Percentiles rank a stretch among this genome's conserved stretches.
Conservation (phyloP, 1,140 invertebrate species). For the Stenopsyche tienmushanensis region DNA sequence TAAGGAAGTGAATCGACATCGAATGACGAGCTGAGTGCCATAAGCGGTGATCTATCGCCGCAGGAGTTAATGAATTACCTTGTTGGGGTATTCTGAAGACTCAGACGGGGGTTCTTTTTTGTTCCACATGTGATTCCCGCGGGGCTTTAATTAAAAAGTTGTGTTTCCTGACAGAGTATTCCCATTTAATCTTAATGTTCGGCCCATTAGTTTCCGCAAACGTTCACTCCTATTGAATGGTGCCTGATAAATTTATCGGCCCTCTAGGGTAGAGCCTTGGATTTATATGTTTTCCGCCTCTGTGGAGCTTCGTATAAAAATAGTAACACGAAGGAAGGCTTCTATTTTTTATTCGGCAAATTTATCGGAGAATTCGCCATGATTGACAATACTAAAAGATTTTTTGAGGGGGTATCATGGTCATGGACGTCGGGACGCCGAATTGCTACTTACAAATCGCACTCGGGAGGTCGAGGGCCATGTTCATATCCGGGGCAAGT, state of each 20-base stretch:
- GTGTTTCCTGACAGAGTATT: constrained; percentile 7
- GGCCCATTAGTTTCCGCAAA: constrained; percentile 7
- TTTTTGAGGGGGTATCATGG: too few relatives aligned
- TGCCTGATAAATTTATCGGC: constrained; percentile 13
- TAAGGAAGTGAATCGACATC: too few relatives aligned
- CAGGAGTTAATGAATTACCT: background rate
- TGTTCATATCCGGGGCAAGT: too few relatives aligned
- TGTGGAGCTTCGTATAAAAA: too few relatives aligned
- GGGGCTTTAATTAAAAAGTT: constrained; percentile 16
- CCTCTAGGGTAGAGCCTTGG: background rate
- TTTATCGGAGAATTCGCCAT: too few relatives aligned
- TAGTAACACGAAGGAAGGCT: too few relatives aligned
- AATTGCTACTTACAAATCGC: too few relatives aligned
- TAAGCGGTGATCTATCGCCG: background rate
- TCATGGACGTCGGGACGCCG: too few relatives aligned
- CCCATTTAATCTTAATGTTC: constrained; percentile 8
- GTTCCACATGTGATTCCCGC: background rate
- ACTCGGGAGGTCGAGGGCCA: too few relatives aligned
- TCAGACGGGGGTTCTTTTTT: background rate
- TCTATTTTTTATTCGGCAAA: too few relatives aligned
- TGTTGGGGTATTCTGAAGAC: background rate
- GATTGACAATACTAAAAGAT: too few relatives aligned
- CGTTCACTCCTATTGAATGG: constrained; percentile 4
- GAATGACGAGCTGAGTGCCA: background rate
- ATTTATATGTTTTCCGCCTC: background rate